Evolutionary conservation across 1,140 invertebrate species (phyloP).

Genomic region (Calephelis virginiensis): DNA sequence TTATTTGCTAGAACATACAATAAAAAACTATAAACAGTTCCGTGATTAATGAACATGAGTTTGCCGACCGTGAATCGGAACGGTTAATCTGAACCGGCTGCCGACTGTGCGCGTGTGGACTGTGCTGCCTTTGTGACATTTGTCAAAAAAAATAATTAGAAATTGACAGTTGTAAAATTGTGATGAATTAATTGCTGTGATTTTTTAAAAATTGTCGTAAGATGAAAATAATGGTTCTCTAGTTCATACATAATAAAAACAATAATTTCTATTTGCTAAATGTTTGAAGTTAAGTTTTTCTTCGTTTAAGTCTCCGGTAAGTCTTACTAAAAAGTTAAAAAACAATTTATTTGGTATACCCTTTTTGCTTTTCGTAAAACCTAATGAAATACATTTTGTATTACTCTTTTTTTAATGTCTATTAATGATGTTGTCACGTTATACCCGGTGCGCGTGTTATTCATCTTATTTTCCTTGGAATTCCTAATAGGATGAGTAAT

Average conservation of each 20-base stretch:
- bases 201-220: constrained; percentile 14
- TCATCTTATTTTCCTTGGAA: background rate
- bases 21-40: constrained; percentile 34
- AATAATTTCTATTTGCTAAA: background rate
- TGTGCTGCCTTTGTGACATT: constrained; percentile 30
- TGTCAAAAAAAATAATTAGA: constrained; percentile 48
- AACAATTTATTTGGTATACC: too few species aligned
- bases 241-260: background rate
- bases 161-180: constrained; percentile 59
- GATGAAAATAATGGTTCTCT: constrained; percentile 18
- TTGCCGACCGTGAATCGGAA: constrained; percentile 65
- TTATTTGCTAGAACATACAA: constrained; percentile 24
- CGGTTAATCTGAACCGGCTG: constrained; percentile 50
- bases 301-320: too few species aligned
- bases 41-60: constrained; percentile 40
- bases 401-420: too few species aligned
- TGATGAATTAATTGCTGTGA: constrained; percentile 19
- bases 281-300: too few species aligned
- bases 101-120: constrained; percentile 8
- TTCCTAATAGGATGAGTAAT: constrained; percentile 33
- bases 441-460: too few species aligned
- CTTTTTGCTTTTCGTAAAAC: too few species aligned
- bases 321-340: too few species aligned
- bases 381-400: too few species aligned
- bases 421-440: too few species aligned